Evolutionary conservation across 1,140 invertebrate genomes (phyloP).

Genomic region (Ips typographus): DNA sequence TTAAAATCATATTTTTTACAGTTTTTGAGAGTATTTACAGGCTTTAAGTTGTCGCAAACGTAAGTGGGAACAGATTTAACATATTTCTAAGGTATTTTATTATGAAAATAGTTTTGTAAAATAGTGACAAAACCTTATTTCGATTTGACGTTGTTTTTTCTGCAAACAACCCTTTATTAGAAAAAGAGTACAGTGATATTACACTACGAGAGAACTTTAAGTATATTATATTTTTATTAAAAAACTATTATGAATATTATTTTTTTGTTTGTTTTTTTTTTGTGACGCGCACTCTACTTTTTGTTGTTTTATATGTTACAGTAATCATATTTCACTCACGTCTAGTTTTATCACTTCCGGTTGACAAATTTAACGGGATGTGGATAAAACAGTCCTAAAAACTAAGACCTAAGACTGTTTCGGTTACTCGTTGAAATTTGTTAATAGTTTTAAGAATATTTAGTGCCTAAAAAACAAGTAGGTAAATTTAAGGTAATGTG

Average conservation of each 20-base stretch:
- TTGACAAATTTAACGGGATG: background rate
- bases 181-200: background rate
- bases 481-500: background rate
- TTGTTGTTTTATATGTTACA: conserved; percentile 32
- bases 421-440: no score
- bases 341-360: background rate
- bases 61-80: background rate
- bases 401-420: no score
- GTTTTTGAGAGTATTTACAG: background rate
- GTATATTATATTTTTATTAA: background rate
- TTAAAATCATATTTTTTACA: background rate
- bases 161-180: background rate
- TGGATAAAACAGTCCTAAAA: background rate
- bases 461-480: background rate
- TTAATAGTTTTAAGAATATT: background rate
- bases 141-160: background rate
- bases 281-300: background rate
- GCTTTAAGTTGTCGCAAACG: background rate
- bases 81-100: background rate
- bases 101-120: background rate
- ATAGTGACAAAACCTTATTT: background rate
- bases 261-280: background rate
- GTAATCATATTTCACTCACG: conserved; percentile 4
- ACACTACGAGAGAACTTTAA: background rate
- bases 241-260: conserved; percentile 2